Conservation (phyloP, 2,888 invertebrate genomes). For the Standfussiana lucernea region DNA sequence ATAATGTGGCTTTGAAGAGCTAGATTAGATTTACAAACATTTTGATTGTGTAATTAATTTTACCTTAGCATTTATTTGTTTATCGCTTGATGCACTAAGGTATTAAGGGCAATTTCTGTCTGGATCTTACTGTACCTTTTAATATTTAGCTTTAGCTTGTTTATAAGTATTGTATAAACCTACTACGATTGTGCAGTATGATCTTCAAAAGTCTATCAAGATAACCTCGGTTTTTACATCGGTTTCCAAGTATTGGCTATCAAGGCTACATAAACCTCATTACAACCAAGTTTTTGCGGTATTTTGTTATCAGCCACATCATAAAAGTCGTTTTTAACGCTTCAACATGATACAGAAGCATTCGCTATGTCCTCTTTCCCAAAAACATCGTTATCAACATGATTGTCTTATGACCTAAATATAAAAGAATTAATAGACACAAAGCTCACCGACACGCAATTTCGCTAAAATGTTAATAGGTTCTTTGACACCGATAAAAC, state of each 20-base stretch:
- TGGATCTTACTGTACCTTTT: background rate
- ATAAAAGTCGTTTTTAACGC: background rate
- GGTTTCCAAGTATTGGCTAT: background rate
- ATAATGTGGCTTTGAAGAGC: slow-evolving; percentile 43
- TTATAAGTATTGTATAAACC: background rate
- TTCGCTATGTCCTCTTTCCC: background rate
- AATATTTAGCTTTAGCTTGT: background rate
- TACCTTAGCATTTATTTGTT: background rate
- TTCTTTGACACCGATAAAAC: slow-evolving; percentile 85
- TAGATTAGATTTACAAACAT: slow-evolving; percentile 29
- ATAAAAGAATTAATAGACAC: slow-evolving; percentile 53
- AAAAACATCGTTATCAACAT: slow-evolving; percentile 10
- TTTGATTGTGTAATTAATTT: slow-evolving; percentile 10
- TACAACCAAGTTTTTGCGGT: slow-evolving; percentile 8
- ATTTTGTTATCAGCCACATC: background rate
- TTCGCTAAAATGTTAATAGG: slow-evolving; percentile 82
- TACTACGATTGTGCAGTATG: background rate
- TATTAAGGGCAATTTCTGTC: background rate
- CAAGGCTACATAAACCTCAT: slow-evolving; percentile 2
- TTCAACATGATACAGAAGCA: background rate
- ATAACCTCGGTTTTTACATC: background rate
- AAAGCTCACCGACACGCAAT: slow-evolving; percentile 59
- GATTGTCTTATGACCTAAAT: slow-evolving; percentile 57
- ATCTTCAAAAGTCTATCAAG: background rate
- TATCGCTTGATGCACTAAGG: background rate